Conservation (phyloP, 2,113 vertebrate genomes). For the Dissostichus mawsoni region DNA sequence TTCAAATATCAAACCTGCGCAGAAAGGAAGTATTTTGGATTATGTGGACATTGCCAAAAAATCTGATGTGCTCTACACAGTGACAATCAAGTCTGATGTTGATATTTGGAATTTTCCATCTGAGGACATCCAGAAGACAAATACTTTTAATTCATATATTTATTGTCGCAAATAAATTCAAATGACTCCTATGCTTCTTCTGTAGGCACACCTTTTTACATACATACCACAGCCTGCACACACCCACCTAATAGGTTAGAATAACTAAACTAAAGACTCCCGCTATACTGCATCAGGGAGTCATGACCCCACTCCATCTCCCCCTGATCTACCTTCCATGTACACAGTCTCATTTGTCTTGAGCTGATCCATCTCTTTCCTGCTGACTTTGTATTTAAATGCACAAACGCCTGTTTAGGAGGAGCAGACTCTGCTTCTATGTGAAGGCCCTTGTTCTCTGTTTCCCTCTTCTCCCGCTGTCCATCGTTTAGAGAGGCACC, state of each 20-base stretch:
- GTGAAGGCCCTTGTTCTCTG: slow-evolving; percentile 32
- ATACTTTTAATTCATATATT: background rate
- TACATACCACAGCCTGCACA: slow-evolving; percentile 21
- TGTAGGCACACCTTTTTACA: slow-evolving; percentile 11
- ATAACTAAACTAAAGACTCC: slow-evolving; percentile 55
- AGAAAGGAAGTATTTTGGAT: background rate
- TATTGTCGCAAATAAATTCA: background rate
- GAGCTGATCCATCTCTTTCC: slow-evolving; percentile 30
- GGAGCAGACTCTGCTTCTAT: slow-evolving; percentile 44
- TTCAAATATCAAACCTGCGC: slow-evolving; percentile 1
- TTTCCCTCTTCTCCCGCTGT: slow-evolving; percentile 21
- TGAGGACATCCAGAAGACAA: background rate
- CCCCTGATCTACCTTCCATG: slow-evolving; percentile 55
- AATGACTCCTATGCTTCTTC: background rate
- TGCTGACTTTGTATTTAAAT: slow-evolving; percentile 56
- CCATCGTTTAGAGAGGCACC: slow-evolving; percentile 44
- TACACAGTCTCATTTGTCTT: slow-evolving; percentile 66
- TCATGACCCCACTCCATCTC: slow-evolving; percentile 61
- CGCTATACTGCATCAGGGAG: slow-evolving; percentile 52
- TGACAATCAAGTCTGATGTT: background rate
- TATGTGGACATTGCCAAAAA: slow-evolving; percentile 1
- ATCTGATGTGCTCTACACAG: slow-evolving; percentile 1
- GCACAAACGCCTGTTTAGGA: slow-evolving; percentile 25
- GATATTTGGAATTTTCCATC: background rate
- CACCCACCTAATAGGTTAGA: slow-evolving; percentile 42